A percentile compares a stretch with the other conserved stretches of the same genome.
These are phyloP conservation scores for Oasisia sp. DNA, from an alignment of 2,888 invertebrate species.

Conservation along the genomic window DNA sequence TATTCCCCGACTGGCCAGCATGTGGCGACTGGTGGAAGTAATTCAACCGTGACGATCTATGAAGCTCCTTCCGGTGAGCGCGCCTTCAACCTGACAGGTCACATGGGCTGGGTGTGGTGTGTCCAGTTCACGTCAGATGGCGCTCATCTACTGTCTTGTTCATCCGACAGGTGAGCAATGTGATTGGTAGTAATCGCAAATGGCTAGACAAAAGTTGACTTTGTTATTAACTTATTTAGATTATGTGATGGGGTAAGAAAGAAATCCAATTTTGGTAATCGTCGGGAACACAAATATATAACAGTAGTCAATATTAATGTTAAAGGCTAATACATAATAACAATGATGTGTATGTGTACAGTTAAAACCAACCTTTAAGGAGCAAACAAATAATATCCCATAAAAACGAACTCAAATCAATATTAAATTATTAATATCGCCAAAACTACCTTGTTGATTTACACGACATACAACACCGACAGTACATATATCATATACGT, in stretches of 20 bases:
- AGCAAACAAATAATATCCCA: no score
- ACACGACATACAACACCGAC: no score
- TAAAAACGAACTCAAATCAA: no score
- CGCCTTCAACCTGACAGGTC: constrained; percentile 20
- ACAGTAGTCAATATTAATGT: neutral
- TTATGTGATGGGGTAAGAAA: neutral
- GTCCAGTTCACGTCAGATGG: constrained; percentile 28
- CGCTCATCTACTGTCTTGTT: constrained; percentile 31
- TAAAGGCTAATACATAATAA: neutral
- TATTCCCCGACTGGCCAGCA: constrained; percentile 27
- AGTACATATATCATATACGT: no score
- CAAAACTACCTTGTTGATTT: no score
- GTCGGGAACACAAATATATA: neutral
- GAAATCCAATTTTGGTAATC: neutral
- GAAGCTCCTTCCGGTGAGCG: constrained; percentile 23
- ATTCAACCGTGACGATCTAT: constrained; percentile 32
- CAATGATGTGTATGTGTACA: neutral
- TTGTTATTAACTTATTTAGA: neutral
- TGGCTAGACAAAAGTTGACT: neutral
- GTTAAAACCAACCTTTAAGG: neutral
- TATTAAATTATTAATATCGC: no score
- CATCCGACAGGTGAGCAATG: constrained; percentile 33
- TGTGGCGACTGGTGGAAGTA: constrained; percentile 33
- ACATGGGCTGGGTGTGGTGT: constrained; percentile 37
- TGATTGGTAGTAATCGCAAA: neutral